Percentiles rank a stretch among this genome's conserved stretches.
Conservation (phyloP, 2,113 vertebrate species). For the Ceyx margarethae region DNA sequence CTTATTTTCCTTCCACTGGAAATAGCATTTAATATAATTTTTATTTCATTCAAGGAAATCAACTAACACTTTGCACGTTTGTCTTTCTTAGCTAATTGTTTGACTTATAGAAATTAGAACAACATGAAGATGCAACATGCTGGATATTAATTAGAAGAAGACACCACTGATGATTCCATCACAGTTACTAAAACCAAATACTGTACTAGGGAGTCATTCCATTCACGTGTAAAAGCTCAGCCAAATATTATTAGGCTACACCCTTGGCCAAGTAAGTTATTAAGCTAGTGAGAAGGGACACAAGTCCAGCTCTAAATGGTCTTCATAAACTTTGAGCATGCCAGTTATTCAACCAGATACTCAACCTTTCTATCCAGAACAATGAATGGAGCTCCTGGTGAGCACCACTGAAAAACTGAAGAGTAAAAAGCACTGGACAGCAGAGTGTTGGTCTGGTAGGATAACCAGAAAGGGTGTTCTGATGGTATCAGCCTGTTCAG, state of each 20-base stretch:
- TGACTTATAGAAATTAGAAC: neutral
- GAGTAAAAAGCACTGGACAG: neutral
- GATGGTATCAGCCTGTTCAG: neutral
- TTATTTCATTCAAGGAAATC: neutral
- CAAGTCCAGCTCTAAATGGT: neutral
- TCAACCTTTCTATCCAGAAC: neutral
- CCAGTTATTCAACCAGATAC: neutral
- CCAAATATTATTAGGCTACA: neutral
- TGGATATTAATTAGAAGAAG: neutral
- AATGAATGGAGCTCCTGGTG: neutral
- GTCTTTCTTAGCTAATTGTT: neutral
- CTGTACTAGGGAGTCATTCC: neutral
- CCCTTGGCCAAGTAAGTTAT: neutral
- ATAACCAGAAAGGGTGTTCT: neutral
- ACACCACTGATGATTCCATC: neutral
- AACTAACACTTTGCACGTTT: neutral
- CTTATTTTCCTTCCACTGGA: neutral
- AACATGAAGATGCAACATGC: neutral
- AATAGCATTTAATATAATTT: neutral
- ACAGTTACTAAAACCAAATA: neutral
- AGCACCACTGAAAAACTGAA: neutral
- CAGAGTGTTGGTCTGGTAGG: neutral
- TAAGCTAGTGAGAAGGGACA: fast-evolving
- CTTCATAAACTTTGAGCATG: neutral
- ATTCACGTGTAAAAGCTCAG: neutral